phyloP scores from a whole-genome alignment of 2,113 vertebrate genomes.

The Crypturellus undulatus region DNA sequence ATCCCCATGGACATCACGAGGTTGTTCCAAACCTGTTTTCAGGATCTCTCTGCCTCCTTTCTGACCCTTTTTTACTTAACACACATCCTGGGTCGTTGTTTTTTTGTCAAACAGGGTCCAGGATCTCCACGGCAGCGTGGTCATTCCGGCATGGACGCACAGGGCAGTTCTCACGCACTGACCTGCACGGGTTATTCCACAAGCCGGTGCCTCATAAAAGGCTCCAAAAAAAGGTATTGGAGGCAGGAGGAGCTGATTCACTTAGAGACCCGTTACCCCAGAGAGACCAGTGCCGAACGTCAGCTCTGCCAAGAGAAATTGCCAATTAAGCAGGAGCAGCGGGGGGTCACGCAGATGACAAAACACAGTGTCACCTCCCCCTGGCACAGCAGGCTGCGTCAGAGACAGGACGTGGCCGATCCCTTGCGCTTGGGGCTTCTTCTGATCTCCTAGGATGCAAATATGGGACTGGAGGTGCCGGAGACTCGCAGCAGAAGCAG shows the following conservation, averaged over 20 bases:
- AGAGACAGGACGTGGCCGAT: accelerated
- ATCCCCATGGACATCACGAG: too few species aligned
- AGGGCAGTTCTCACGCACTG: not conserved
- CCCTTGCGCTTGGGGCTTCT: not conserved
- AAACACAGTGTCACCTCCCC: not conserved
- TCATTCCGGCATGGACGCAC: too few species aligned
- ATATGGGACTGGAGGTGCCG: not conserved
- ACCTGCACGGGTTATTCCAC: accelerated
- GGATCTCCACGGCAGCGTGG: too few species aligned
- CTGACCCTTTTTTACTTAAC: too few species aligned
- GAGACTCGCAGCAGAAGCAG: not conserved
- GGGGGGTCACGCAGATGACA: not conserved
- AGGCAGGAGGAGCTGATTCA: not conserved
- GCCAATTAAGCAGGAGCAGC: not conserved
- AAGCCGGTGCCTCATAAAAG: not conserved
- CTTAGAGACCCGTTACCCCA: not conserved
- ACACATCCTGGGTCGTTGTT: too few species aligned
- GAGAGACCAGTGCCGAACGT: not conserved
- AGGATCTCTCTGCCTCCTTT: too few species aligned
- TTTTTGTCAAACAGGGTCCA: too few species aligned
- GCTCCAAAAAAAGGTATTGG: not conserved
- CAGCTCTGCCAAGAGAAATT: not conserved
- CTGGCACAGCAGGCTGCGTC: accelerated
- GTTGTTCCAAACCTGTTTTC: too few species aligned
- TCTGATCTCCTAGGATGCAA: accelerated